phyloP scores from a whole-genome alignment of 2,113 vertebrate genomes.

The Heliornis fulica region DNA sequence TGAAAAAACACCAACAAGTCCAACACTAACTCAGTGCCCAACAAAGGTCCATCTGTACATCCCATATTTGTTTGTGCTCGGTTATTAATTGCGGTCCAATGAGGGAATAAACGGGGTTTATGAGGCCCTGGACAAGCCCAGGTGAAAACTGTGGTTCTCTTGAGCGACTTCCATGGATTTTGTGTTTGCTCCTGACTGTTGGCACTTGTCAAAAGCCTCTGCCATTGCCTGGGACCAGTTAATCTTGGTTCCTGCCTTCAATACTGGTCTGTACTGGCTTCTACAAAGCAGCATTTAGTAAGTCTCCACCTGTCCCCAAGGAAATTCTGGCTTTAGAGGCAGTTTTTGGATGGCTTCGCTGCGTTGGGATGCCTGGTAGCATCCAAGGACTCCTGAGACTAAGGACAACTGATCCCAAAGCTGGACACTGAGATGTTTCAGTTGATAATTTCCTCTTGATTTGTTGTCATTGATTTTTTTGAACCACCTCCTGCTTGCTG shows the following conservation, averaged over 20 bases:
- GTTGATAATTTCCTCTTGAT: neutral
- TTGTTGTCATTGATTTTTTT: neutral
- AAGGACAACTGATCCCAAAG: neutral
- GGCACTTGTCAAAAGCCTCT: neutral
- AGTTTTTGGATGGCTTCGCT: neutral
- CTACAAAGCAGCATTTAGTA: neutral
- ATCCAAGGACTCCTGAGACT: neutral
- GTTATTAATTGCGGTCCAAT: neutral
- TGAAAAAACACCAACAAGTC: neutral
- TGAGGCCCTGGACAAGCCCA: neutral
- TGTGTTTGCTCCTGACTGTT: neutral
- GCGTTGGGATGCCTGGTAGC: neutral
- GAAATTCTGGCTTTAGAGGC: neutral
- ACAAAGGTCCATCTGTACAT: neutral
- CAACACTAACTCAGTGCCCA: neutral
- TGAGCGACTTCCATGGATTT: neutral
- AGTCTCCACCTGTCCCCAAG: accelerated
- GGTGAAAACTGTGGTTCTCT: neutral
- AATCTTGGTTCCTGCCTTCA: neutral
- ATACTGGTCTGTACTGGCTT: neutral
- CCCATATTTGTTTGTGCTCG: neutral
- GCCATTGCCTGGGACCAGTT: neutral
- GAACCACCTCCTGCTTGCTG: neutral
- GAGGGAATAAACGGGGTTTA: neutral
- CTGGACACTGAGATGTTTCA: neutral